Percentiles rank a stretch among this genome's conserved stretches.
phyloP scores from a whole-genome alignment of 2,888 invertebrate species.

The Rotaria macrura region DNA sequence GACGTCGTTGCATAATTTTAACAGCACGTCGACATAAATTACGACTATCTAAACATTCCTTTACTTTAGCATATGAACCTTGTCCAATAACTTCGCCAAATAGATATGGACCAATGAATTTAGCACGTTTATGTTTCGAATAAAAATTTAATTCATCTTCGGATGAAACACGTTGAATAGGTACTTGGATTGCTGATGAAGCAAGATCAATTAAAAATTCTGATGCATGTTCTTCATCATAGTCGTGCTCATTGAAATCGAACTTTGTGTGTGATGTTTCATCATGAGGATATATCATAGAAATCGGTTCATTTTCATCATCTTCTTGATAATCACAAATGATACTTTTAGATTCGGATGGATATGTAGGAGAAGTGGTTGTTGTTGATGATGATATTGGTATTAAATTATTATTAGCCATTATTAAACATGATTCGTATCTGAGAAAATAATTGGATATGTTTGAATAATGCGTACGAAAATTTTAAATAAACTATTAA shows the following conservation, averaged over 20 bases:
- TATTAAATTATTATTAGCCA: not conserved
- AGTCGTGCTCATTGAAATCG: not conserved
- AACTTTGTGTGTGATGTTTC: not conserved
- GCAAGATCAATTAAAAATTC: not conserved
- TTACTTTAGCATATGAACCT: conserved; percentile 96
- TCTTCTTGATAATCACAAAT: not conserved
- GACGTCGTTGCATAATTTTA: conserved; percentile 73
- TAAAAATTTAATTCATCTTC: conserved; percentile 18
- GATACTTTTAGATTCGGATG: not conserved
- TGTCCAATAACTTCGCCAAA: conserved; percentile 94
- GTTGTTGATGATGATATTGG: not conserved
- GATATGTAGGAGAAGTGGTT: not conserved
- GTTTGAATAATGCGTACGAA: too few species aligned
- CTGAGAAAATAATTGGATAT: not conserved
- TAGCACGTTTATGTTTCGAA: conserved; percentile 47
- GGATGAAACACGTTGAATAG: conserved; percentile 2
- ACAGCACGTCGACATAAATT: conserved; percentile 78
- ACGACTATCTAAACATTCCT: conserved; percentile 86
- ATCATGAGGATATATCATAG: not conserved
- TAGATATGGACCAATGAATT: conserved; percentile 82
- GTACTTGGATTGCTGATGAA: not conserved
- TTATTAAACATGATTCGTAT: not conserved
- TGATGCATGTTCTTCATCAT: not conserved
- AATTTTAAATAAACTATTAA: too few species aligned
- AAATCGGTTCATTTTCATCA: not conserved